A percentile compares a stretch with the other conserved stretches of the same genome.
These are phyloP conservation scores for Plagiodera versicolora DNA, from an alignment of 2,888 invertebrate genomes.

Conservation along the genomic window DNA sequence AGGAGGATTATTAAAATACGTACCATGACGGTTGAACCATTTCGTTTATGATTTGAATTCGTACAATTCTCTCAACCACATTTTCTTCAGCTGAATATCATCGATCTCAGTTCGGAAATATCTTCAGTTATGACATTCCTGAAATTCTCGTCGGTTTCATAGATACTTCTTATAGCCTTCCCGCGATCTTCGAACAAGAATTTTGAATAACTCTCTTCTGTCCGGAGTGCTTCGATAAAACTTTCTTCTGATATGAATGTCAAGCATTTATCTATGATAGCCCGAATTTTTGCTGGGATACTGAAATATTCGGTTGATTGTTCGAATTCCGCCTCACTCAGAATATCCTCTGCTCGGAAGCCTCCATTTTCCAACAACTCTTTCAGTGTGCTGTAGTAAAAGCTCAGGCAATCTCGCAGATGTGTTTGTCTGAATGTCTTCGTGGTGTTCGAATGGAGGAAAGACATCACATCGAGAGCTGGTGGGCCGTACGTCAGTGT, in stretches of 20 bases:
- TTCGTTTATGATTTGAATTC: too few species aligned
- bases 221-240: constrained; percentile 23
- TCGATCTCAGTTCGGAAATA: constrained; percentile 40
- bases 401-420: constrained; percentile 36
- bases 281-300: constrained; percentile 36
- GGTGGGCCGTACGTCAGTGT: constrained; percentile 42
- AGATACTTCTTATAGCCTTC: constrained; percentile 35
- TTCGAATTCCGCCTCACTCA: constrained; percentile 22
- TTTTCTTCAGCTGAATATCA: constrained; percentile 28
- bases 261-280: constrained; percentile 39
- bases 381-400: constrained; percentile 41
- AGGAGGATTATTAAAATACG: background rate
- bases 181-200: constrained; percentile 43
- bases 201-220: constrained; percentile 36
- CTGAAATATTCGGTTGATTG: constrained; percentile 7
- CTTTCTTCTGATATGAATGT: constrained; percentile 39
- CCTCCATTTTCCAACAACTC: constrained; percentile 26
- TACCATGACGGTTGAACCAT: too few species aligned
- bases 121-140: constrained; percentile 44
- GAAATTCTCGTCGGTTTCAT: constrained; percentile 31
- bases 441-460: constrained; percentile 42
- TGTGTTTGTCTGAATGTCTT: constrained; percentile 37
- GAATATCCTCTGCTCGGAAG: constrained; percentile 26
- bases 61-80: background rate
- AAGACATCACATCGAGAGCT: constrained; percentile 42